Evolutionary conservation across 2,888 invertebrate genomes (phyloP).

Genomic region (Nomada ferruginata): DNA sequence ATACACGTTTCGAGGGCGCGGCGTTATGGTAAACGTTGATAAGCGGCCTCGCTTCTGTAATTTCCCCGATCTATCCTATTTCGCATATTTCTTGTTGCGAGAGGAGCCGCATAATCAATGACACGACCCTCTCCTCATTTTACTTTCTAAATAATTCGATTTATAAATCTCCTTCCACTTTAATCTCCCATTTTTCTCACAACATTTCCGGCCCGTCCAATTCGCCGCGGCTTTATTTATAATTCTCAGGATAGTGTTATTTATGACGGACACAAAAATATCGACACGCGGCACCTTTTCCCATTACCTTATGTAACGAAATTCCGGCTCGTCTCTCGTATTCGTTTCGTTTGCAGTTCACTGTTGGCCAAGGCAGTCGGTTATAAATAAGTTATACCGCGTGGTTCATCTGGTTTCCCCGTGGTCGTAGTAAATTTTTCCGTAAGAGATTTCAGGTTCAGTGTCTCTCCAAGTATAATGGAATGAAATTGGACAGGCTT

Average conservation of each 20-base stretch:
- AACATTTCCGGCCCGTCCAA: no score
- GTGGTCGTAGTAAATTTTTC: background rate
- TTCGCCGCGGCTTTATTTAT: no score
- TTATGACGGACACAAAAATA: no score
- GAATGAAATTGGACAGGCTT: background rate
- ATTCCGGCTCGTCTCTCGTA: no score
- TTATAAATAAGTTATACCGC: slow-evolving; percentile 2
- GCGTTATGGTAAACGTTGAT: slow-evolving; percentile 21
- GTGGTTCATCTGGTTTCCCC: background rate
- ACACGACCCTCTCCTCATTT: slow-evolving; percentile 23
- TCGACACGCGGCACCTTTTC: no score
- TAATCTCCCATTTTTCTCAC: background rate
- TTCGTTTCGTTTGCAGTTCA: no score
- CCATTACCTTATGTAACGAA: no score
- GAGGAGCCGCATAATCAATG: slow-evolving; percentile 26
- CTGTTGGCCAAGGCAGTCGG: background rate
- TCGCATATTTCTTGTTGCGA: slow-evolving; percentile 13
- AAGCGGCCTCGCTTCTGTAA: slow-evolving; percentile 20
- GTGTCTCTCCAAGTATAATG: background rate
- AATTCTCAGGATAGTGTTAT: no score
- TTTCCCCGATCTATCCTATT: slow-evolving; percentile 18
- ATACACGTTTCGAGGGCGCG: background rate
- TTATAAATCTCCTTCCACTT: background rate
- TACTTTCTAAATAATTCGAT: slow-evolving; percentile 50
- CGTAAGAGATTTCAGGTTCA: slow-evolving; percentile 3